These are phyloP conservation scores for Hemicordylus capensis DNA, from an alignment of 2,113 vertebrate genomes.

Conservation along the genomic window DNA sequence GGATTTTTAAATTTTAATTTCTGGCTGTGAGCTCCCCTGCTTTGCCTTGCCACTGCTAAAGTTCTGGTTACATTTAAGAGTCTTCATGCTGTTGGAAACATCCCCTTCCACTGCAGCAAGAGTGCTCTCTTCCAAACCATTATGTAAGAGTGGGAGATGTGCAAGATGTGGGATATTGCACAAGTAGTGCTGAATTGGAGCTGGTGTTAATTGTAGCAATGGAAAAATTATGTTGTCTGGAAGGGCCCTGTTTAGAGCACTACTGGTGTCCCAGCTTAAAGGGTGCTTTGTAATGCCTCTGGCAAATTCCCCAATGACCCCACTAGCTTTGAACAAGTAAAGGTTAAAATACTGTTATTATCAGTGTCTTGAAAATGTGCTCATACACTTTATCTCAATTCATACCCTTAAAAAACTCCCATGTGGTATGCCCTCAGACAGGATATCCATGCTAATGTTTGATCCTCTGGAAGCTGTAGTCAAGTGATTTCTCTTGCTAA, in stretches of 20 bases:
- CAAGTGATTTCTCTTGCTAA: background rate
- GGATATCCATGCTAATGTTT: background rate
- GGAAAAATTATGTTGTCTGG: background rate
- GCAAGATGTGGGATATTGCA: background rate
- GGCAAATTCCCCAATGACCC: too few species aligned
- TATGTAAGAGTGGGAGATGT: too few species aligned
- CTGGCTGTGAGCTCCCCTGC: background rate
- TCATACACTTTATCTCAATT: background rate
- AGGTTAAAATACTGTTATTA: too few species aligned
- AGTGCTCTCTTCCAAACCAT: background rate
- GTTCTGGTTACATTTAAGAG: background rate
- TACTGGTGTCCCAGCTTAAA: background rate
- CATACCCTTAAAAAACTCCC: background rate
- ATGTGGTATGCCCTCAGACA: background rate
- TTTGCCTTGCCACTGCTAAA: background rate
- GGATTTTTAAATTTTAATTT: background rate
- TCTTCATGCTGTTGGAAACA: background rate
- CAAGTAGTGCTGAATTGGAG: background rate
- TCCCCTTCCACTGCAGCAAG: background rate
- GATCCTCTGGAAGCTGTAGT: background rate
- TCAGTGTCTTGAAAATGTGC: background rate
- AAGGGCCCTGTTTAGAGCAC: background rate
- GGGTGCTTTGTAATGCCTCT: background rate
- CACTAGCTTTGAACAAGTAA: background rate
- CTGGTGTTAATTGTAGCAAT: background rate